Evolutionary conservation across 2,113 vertebrate species (phyloP).

Genomic region (Macheiramphus alcinus): DNA sequence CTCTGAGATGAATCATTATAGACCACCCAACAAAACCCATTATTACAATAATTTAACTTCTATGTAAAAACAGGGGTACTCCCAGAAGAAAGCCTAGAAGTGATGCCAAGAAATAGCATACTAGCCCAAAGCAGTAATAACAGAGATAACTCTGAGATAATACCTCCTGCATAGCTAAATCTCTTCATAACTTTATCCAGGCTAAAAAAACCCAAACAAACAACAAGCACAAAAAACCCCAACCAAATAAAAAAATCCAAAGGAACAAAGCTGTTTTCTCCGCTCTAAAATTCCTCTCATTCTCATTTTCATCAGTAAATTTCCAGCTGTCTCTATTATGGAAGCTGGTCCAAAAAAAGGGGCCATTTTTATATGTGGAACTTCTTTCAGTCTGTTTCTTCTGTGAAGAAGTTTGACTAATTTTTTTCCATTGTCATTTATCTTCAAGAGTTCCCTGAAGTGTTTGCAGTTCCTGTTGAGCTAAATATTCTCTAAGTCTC

Average conservation of each 20-base stretch:
- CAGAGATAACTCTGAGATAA: neutral
- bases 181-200: neutral
- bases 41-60: neutral
- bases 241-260: neutral
- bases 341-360: neutral
- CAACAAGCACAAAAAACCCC: fast-evolving
- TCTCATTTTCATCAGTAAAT: neutral
- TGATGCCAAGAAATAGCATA: neutral
- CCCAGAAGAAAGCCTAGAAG: neutral
- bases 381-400: neutral
- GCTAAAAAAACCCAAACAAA: neutral
- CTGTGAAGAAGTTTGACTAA: neutral
- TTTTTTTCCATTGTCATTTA: neutral
- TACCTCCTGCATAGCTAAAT: neutral
- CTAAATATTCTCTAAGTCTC: neutral
- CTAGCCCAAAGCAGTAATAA: neutral
- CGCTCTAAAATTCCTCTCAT: neutral
- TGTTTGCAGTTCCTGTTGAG: neutral
- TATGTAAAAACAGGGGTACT: neutral
- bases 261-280: neutral
- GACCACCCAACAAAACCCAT: neutral
- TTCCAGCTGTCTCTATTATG: neutral
- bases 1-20: neutral
- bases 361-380: neutral
- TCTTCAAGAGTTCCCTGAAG: neutral